These are phyloP conservation scores for Caenorhabditis macrosperma DNA, from an alignment of 2,888 invertebrate genomes.

Conservation along the genomic window DNA sequence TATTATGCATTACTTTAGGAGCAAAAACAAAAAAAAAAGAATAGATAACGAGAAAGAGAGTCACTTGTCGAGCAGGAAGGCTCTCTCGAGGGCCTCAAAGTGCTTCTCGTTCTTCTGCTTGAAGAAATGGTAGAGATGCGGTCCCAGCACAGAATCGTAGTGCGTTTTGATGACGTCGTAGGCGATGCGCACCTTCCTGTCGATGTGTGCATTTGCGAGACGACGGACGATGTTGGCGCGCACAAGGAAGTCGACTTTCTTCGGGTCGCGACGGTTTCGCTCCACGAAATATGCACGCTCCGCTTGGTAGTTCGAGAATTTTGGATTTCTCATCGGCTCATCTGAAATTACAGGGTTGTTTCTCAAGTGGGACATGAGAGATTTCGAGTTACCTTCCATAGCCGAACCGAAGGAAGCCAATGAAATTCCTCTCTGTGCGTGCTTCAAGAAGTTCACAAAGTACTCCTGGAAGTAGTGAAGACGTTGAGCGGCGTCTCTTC, in stretches of 20 bases:
- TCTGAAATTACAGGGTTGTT: too few species aligned
- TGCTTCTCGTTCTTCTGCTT: not conserved
- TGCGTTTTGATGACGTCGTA: slow-evolving; percentile 12
- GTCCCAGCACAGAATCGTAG: not conserved
- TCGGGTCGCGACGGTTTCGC: not conserved
- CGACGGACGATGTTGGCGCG: slow-evolving; percentile 1
- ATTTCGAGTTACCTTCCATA: too few species aligned
- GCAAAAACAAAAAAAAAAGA: too few species aligned
- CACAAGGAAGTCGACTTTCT: not conserved
- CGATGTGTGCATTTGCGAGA: not conserved
- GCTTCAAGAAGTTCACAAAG: not conserved
- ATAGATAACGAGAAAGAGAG: too few species aligned
- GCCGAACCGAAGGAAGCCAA: too few species aligned
- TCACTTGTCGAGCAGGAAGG: not conserved
- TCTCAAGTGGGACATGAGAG: too few species aligned
- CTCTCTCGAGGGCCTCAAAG: not conserved
- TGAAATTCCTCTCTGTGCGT: not conserved
- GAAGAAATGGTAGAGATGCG: not conserved
- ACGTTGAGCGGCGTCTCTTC: not conserved
- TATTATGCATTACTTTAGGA: too few species aligned
- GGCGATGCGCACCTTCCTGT: not conserved
- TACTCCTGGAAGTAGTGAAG: not conserved
- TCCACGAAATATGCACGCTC: not conserved
- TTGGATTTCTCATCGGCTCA: too few species aligned
- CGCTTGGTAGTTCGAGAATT: too few species aligned